These are phyloP conservation scores for Punctoribates punctum DNA, from an alignment of 2,888 invertebrate genomes.

Conservation along the genomic window DNA sequence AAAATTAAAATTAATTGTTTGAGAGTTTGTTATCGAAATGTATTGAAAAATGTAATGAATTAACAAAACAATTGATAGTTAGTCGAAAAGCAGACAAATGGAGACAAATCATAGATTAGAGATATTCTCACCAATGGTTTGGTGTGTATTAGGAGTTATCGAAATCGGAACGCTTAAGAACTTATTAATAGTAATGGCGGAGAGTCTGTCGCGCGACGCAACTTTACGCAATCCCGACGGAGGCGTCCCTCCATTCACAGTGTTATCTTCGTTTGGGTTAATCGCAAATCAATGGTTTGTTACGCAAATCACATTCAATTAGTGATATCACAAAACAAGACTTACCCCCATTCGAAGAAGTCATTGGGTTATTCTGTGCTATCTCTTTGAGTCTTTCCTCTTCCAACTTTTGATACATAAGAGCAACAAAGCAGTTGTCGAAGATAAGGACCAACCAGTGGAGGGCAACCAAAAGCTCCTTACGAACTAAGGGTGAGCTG, in stretches of 20 bases:
- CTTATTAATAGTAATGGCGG: conserved; percentile 20
- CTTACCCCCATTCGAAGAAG: background rate
- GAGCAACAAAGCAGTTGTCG: conserved; percentile 79
- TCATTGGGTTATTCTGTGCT: background rate
- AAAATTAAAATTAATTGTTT: background rate
- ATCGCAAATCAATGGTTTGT: background rate
- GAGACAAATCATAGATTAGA: background rate
- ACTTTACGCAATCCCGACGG: conserved; percentile 44
- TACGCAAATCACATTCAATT: background rate
- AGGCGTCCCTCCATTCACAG: background rate
- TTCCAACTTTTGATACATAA: conserved; percentile 62
- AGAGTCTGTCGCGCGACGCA: conserved; percentile 45
- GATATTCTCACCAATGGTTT: conserved; percentile 9
- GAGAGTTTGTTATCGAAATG: background rate
- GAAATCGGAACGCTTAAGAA: conserved; percentile 45
- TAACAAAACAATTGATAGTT: background rate
- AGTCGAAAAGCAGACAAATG: background rate
- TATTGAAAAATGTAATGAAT: background rate
- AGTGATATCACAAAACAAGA: background rate
- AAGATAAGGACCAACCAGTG: conserved; percentile 81
- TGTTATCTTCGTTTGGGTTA: background rate
- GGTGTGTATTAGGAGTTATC: conserved; percentile 43
- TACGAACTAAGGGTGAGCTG: conserved; percentile 79
- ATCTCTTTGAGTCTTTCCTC: conserved; percentile 51
- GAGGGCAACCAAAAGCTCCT: conserved; percentile 75